These are phyloP conservation scores for Sitta europaea DNA, from an alignment of 2,113 vertebrate species.

Conservation along the genomic window DNA sequence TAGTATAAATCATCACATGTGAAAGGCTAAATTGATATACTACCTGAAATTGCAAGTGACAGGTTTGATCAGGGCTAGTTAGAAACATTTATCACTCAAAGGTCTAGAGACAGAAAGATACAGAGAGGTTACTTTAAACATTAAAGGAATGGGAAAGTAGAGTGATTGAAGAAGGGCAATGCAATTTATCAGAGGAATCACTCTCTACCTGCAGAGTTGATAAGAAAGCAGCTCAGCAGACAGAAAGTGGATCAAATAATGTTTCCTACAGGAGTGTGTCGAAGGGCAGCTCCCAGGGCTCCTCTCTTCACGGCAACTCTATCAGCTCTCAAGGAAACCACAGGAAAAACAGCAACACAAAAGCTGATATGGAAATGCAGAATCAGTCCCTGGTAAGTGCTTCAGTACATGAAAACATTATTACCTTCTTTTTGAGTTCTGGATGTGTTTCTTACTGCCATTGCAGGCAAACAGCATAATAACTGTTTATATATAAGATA, in stretches of 20 bases:
- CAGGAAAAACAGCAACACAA: constrained; percentile 80
- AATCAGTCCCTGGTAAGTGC: constrained; percentile 80
- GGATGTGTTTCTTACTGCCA: neutral
- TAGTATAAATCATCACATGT: constrained; percentile 62
- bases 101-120: constrained; percentile 67
- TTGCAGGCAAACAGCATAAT: neutral
- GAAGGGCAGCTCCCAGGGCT: constrained; percentile 79
- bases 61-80: constrained; percentile 74
- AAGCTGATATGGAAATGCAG: constrained; percentile 78
- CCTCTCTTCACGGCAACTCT: constrained; percentile 70
- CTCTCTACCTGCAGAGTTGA: constrained; percentile 82
- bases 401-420: neutral
- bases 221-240: constrained; percentile 76
- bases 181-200: constrained; percentile 80
- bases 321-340: constrained; percentile 79
- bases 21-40: constrained; percentile 70
- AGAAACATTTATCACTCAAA: constrained; percentile 72
- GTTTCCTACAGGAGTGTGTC: constrained; percentile 79
- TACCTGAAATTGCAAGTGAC: constrained; percentile 72
- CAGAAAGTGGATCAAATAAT: constrained; percentile 81
- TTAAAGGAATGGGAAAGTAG: constrained; percentile 66
- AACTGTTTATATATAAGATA: neutral
- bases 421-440: constrained; percentile 13
- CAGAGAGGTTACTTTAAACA: constrained; percentile 68
- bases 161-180: constrained; percentile 72